Conservation (phyloP, 2,797 vertebrate genomes). For the Picus viridis region DNA sequence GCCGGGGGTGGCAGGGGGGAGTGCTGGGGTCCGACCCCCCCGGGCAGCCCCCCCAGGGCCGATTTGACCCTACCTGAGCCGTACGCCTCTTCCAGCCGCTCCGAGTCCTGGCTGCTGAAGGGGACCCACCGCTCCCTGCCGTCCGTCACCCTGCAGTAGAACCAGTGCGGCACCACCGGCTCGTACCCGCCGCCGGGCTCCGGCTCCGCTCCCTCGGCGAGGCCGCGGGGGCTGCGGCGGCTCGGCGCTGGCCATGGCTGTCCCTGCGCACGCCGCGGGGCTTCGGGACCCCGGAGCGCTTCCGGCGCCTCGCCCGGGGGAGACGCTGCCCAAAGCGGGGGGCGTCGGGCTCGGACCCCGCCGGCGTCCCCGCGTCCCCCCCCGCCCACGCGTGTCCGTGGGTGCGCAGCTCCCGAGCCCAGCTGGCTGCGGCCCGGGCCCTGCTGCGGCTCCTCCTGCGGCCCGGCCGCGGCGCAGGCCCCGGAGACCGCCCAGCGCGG, state of each 20-base stretch:
- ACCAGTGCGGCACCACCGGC: not conserved
- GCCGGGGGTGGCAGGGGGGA: too few relatives aligned
- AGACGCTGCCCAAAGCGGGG: too few relatives aligned
- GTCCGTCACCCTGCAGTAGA: not conserved
- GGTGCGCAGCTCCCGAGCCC: not conserved
- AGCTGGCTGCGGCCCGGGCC: not conserved
- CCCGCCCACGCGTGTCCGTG: not conserved
- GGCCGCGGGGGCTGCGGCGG: not conserved
- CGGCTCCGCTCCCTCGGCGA: not conserved
- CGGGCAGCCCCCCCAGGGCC: too few relatives aligned
- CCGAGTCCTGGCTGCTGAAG: not conserved
- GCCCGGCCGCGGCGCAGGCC: not conserved
- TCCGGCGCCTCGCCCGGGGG: too few relatives aligned
- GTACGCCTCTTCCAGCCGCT: not conserved
- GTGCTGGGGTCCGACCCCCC: too few relatives aligned
- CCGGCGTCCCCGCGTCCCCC: not conserved
- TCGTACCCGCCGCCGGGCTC: not conserved
- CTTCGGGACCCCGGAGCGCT: too few relatives aligned
- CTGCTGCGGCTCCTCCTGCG: not conserved
- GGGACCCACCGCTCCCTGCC: not conserved
- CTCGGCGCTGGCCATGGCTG: not conserved
- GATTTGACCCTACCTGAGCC: not conserved
- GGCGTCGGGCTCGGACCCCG: not conserved
- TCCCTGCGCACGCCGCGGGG: not conserved
- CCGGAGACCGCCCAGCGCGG: not conserved